Base-by-base conservation (phyloP, 2,888 invertebrate genomes). In the Acleris emargana region DNA sequence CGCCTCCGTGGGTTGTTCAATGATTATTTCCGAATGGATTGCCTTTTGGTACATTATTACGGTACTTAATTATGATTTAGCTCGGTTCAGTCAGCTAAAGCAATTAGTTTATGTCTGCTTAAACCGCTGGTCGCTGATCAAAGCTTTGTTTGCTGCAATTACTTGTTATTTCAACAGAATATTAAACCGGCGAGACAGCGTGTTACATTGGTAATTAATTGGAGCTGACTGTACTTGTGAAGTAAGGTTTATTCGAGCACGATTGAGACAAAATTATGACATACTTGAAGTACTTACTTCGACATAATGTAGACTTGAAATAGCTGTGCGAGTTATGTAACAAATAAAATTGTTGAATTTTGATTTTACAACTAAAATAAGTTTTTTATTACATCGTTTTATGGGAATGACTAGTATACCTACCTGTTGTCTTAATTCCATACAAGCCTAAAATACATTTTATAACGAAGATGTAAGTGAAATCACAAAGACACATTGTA, bases 21-120 rank as follows among this genome's bases (percentile, higher is more conserved):
- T 75, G 77, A 75, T 76, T 74, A 78, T 75, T 83, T 83, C 82
- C 83, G 63, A 70, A 67, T 71, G 76, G 80, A 68, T 82, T 67
- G 77, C 75, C 81, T 73, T 77, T 80, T 78, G 80, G 79, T 78
- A 77, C 79, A 82, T 83, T 82, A 84, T 80, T 78, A 74, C 71
- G 71, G 76, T 76, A 81, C 84, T 84, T 84, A 83, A 83, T 84
- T 80, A 78, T 72, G 71, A 74, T 74, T 75, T 73, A 72, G 70
- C 74, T 77, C 73, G 67, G 70, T 55, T 75, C 74, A 73, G 70
- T 79, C 70, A 75, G 75, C 78, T 78, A 49, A 22, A n/a, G 59
- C 18, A 59, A 52, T 51, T 43, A 51, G 43, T 43, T 43, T 49
- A 62, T 76, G 74, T 73, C 79, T 76, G 75, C 45, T 45, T 75